Evolutionary conservation across 2,797 vertebrate species (phyloP).

Genomic region (Tauraco hartlaubi): DNA sequence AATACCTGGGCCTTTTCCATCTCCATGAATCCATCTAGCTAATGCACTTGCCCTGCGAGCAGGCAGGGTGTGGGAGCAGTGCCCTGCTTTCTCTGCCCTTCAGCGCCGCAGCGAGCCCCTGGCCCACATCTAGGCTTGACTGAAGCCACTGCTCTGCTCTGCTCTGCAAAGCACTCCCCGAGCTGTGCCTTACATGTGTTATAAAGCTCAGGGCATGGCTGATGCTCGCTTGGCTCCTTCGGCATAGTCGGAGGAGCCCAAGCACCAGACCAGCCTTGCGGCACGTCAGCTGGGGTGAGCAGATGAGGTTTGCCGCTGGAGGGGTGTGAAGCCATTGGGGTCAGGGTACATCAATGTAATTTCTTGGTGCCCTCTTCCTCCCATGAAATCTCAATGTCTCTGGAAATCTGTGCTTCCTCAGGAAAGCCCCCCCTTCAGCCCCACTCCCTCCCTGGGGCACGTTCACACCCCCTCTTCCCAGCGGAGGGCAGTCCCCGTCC

Average conservation of each 20-base stretch:
- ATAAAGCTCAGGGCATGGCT: neutral
- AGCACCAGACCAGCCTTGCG: neutral
- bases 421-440: neutral
- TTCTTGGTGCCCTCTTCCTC: neutral
- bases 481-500: neutral
- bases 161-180: neutral
- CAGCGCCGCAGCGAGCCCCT: neutral
- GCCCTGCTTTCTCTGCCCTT: neutral
- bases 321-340: rapidly evolving
- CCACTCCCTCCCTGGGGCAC: rapidly evolving
- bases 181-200: neutral
- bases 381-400: neutral
- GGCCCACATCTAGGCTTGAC: neutral
- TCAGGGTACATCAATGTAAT: neutral
- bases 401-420: neutral
- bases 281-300: neutral
- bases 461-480: rapidly evolving
- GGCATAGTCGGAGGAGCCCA: neutral
- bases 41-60: neutral
- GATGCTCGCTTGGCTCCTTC: neutral
- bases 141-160: neutral
- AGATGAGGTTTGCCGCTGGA: neutral
- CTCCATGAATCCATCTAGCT: neutral
- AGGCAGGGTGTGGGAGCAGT: neutral
- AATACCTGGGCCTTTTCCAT: constrained; percentile 16